Percentiles rank a stretch among this genome's conserved stretches.
Conservation (phyloP, 2,888 invertebrate genomes). For the Philereme vetulata region DNA sequence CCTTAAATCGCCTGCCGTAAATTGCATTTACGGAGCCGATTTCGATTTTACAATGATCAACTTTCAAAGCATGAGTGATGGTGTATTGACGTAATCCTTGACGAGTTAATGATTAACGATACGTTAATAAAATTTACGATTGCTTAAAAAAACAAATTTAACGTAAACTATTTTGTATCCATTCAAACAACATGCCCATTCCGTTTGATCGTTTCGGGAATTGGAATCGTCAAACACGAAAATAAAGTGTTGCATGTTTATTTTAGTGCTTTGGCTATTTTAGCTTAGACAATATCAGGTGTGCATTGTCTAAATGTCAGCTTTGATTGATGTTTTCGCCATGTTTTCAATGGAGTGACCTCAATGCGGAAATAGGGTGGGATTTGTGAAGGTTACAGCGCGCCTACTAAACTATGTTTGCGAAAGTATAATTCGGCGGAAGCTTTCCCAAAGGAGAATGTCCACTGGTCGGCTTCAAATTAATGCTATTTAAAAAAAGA, state of each 20-base stretch:
- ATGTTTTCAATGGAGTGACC: constrained; percentile 55
- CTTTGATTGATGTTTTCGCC: constrained; percentile 60
- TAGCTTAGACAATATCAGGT: constrained; percentile 43
- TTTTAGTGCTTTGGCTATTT: constrained; percentile 33
- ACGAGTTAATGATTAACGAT: not conserved
- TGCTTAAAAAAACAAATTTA: constrained; percentile 5
- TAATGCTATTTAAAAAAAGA: too few relatives aligned
- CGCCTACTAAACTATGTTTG: constrained; percentile 38
- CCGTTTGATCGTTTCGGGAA: constrained; percentile 14
- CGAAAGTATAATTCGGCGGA: constrained; percentile 25
- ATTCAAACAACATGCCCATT: constrained; percentile 8
- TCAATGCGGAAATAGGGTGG: constrained; percentile 56
- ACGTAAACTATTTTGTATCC: constrained; percentile 9
- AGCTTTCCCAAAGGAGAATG: constrained; percentile 16
- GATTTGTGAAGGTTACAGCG: constrained; percentile 49
- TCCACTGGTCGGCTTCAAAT: constrained; percentile 4
- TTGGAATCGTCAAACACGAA: constrained; percentile 13
- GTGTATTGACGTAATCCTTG: too few relatives aligned
- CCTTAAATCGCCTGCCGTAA: too few relatives aligned
- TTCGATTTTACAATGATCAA: too few relatives aligned
- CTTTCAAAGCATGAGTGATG: too few relatives aligned
- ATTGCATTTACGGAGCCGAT: too few relatives aligned
- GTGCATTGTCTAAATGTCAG: constrained; percentile 60
- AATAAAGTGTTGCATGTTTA: constrained; percentile 26
- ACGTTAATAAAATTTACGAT: not conserved